phyloP scores from a whole-genome alignment of 53 echinoderm and acorn worm genomes.

The Zoroaster sp. region DNA sequence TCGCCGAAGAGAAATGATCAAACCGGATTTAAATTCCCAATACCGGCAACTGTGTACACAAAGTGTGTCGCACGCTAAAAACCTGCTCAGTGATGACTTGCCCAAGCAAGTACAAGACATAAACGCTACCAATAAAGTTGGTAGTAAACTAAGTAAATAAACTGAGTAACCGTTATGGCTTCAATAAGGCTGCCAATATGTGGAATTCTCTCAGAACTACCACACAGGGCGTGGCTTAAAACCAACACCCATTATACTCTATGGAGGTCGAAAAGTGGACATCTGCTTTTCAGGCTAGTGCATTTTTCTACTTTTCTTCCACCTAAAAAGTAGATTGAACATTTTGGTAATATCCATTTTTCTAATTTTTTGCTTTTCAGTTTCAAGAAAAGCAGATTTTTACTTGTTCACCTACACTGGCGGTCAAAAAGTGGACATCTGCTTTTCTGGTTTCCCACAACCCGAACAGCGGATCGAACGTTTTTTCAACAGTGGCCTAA shows the following conservation, averaged over 20 bases:
- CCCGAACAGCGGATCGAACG: no score
- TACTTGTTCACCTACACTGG: no score
- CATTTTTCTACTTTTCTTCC: no score
- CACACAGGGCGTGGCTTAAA: not conserved
- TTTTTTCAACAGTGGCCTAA: no score
- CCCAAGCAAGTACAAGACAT: not conserved
- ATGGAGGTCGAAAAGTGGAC: no score
- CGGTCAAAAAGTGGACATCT: no score
- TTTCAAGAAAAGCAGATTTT: no score
- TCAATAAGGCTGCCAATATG: not conserved
- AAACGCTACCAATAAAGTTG: not conserved
- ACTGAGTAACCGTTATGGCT: not conserved
- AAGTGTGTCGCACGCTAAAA: not conserved
- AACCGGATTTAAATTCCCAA: not conserved
- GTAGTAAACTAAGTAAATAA: not conserved
- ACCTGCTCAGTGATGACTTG: not conserved
- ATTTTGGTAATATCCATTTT: no score
- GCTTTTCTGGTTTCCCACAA: no score
- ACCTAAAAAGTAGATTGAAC: no score
- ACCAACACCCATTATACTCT: not conserved
- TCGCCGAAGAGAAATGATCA: not conserved
- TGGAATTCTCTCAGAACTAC: not conserved
- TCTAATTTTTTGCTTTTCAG: no score
- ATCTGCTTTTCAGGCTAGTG: no score
- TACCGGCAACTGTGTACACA: not conserved